Evolutionary conservation across 2,888 invertebrate genomes (phyloP).

Genomic region (Archips crataeganus): DNA sequence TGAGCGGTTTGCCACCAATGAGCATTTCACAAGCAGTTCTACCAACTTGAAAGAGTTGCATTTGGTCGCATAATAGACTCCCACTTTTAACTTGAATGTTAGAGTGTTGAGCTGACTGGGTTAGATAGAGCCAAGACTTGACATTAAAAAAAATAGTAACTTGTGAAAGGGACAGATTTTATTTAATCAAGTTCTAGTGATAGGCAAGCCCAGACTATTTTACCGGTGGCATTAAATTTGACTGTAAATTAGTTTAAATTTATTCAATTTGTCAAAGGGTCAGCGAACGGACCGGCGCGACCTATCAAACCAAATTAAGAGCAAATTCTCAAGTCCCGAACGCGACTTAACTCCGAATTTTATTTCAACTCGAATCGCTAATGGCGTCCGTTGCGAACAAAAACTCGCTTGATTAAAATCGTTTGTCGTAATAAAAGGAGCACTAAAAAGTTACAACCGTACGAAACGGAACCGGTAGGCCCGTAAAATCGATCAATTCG

Average conservation of each 20-base stretch:
- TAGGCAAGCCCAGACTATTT: slow-evolving; percentile 18
- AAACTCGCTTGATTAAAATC: slow-evolving; percentile 86
- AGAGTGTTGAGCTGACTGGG: not conserved
- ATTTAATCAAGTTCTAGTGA: not conserved
- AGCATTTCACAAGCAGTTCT: slow-evolving; percentile 40
- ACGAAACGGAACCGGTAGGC: slow-evolving; percentile 78
- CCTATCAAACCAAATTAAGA: slow-evolving; percentile 78
- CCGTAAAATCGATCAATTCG: slow-evolving; percentile 82
- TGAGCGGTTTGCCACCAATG: slow-evolving; percentile 38
- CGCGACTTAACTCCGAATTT: slow-evolving; percentile 78
- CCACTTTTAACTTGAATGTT: slow-evolving; percentile 42
- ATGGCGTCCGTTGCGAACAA: slow-evolving; percentile 78
- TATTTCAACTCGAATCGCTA: slow-evolving; percentile 78
- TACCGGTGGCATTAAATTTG: slow-evolving; percentile 47
- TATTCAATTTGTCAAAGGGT: slow-evolving; percentile 64
- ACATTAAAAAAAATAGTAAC: not conserved
- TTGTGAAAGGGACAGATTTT: not conserved
- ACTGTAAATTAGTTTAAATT: slow-evolving; percentile 49
- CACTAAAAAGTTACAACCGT: slow-evolving; percentile 84
- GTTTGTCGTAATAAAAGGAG: slow-evolving; percentile 85
- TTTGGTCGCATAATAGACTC: slow-evolving; percentile 44
- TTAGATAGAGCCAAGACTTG: not conserved
- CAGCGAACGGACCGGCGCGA: slow-evolving; percentile 57
- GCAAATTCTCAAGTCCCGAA: slow-evolving; percentile 76
- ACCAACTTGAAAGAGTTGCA: slow-evolving; percentile 51